These are phyloP conservation scores for Luehdorfia chinensis DNA, from an alignment of 1,140 invertebrate species.

Conservation along the genomic window DNA sequence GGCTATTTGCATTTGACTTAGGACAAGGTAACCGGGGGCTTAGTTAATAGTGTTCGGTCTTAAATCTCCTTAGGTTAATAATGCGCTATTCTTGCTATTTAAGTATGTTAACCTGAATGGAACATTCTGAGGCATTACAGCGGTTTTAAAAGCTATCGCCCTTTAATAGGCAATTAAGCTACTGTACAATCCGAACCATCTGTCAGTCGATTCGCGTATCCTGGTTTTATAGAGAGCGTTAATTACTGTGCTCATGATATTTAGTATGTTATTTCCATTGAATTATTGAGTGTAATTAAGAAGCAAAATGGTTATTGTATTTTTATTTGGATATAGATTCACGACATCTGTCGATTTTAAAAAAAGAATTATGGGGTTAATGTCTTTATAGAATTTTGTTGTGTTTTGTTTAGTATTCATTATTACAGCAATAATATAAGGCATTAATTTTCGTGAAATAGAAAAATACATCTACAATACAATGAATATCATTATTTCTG, in stretches of 20 bases:
- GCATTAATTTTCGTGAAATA: too few relatives aligned
- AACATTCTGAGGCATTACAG: constrained; percentile 35
- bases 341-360: too few relatives aligned
- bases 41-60: constrained; percentile 58
- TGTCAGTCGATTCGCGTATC: constrained; percentile 27
- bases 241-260: neutral
- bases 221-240: constrained; percentile 15
- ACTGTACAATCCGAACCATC: constrained; percentile 28
- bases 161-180: constrained; percentile 62
- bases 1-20: constrained; percentile 66
- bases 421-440: too few relatives aligned
- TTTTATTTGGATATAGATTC: too few relatives aligned
- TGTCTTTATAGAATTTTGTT: too few relatives aligned
- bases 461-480: too few relatives aligned
- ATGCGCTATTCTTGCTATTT: constrained; percentile 65
- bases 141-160: constrained; percentile 56
- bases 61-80: constrained; percentile 46
- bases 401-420: too few relatives aligned
- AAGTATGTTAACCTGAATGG: constrained; percentile 60
- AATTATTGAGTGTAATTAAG: neutral
- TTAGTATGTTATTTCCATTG: neutral
- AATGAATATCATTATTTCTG: too few relatives aligned
- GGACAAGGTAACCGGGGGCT: constrained; percentile 35
- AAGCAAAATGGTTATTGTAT: too few relatives aligned
- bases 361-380: too few relatives aligned